Evolutionary conservation across 2,797 vertebrate species (phyloP), one percentile per base, ranked within the genome.

Genomic region (Philypnodon macrostomus): DNA sequence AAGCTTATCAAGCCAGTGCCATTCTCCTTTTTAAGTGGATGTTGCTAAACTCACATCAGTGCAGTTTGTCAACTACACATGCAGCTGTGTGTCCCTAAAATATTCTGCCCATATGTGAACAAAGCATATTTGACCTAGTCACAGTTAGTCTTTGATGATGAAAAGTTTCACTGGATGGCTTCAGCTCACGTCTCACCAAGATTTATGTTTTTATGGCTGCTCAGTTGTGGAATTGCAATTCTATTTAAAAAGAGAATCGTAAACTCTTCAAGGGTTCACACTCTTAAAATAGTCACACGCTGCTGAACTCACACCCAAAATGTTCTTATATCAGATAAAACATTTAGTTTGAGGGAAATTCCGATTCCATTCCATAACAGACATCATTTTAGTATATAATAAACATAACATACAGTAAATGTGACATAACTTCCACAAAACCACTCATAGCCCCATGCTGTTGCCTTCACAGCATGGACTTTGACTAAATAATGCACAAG

Each of bases 161-260:
- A 39, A 29, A 30, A 56, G 49, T 69, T 68, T 70, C 63, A 72
- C 56, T 27, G 51, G 12, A 36, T 26, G 4, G 39, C 52, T 58
- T 27, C 41, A 30, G 47, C 26, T 55, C 33, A 37, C 53, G 6
- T 46, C 17, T 15, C 33, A 12, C 23, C 7, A 29, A 41, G 51
- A 31, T 61, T 45, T 57, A n/a, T n/a, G 35, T 68, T 57, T 59
- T 48, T 18, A 8, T 30, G 53, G 36, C n/a, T 55, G 61, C 7
- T 70, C 39, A 58, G 55, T 48, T 73, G 61, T 74, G 65, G 60
- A 58, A 26, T 34, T 17, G 4, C 38, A 19, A 36, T 50, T 21
- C 26, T 48, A 66, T 69, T 60, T 55, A 21, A 58, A 65, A 58
- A 21, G n/a, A n/a, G n/a, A n/a, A n/a, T n/a, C 52, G 16, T 16